phyloP scores from a whole-genome alignment of 2,113 vertebrate genomes.

The Drymodes brunneopygia region DNA sequence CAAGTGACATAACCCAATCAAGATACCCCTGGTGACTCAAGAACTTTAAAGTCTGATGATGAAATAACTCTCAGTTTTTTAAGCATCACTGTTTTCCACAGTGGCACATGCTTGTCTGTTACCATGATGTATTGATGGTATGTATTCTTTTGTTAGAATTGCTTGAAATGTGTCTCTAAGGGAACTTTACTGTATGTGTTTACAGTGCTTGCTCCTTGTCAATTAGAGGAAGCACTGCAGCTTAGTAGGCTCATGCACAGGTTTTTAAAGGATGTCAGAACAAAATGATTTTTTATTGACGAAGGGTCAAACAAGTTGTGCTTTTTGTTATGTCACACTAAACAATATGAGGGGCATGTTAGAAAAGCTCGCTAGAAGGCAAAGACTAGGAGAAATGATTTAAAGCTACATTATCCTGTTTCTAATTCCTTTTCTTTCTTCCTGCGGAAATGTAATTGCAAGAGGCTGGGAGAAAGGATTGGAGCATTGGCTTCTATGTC shows the following conservation, averaged over 20 bases:
- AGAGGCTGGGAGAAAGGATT: conserved; percentile 69
- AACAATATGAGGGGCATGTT: conserved; percentile 67
- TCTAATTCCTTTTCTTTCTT: conserved; percentile 86
- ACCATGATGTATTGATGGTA: accelerated
- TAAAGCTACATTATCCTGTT: conserved; percentile 84
- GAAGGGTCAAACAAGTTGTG: conserved; percentile 68
- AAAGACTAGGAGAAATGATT: conserved; percentile 75
- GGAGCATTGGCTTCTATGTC: conserved; percentile 72
- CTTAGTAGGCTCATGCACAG: conserved; percentile 38
- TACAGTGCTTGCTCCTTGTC: conserved; percentile 25
- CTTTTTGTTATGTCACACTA: conserved; percentile 75
- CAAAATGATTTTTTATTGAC: conserved; percentile 77
- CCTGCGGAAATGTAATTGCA: conserved; percentile 84
- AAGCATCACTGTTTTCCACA: neutral
- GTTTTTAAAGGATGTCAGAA: conserved; percentile 71
- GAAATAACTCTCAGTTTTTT: neutral
- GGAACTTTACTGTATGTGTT: conserved; percentile 32
- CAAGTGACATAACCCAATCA: neutral
- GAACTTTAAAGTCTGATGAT: neutral
- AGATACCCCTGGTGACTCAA: neutral
- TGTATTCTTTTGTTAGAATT: neutral
- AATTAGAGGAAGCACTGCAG: conserved; percentile 55
- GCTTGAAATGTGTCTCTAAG: neutral
- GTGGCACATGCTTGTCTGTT: neutral
- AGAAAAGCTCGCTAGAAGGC: conserved; percentile 66